Conservation (phyloP, 2,888 invertebrate species). For the Sussaba pulchella region DNA sequence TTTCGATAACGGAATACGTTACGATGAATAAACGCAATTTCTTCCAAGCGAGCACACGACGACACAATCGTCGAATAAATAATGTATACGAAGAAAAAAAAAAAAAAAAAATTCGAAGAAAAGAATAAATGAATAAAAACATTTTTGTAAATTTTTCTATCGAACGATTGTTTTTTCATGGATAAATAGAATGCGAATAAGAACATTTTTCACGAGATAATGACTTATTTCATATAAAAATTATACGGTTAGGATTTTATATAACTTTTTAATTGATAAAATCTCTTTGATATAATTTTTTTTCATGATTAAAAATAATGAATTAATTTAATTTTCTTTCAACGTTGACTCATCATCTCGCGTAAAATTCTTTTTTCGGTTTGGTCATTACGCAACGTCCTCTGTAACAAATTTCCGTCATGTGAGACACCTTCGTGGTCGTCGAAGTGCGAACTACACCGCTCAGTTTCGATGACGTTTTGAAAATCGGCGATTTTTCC, state of each 20-base stretch:
- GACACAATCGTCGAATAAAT: conserved; percentile 58
- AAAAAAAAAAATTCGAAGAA: conserved; percentile 15
- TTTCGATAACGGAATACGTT: conserved; percentile 54
- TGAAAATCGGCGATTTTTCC: conserved; percentile 59
- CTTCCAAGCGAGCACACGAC: background rate
- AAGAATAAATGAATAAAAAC: conserved; percentile 12
- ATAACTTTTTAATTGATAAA: background rate
- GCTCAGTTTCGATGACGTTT: conserved; percentile 79
- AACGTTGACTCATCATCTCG: conserved; percentile 73
- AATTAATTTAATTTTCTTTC: background rate
- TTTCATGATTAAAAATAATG: too few species aligned
- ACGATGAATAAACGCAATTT: conserved; percentile 51
- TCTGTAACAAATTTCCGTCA: conserved; percentile 95
- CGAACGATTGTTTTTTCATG: background rate
- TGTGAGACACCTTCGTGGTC: conserved; percentile 92
- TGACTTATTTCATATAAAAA: conserved; percentile 3
- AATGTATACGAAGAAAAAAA: conserved; percentile 47
- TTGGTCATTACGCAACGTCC: conserved; percentile 91
- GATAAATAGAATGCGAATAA: conserved; percentile 14
- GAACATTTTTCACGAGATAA: background rate
- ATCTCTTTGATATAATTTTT: background rate
- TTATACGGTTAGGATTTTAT: background rate
- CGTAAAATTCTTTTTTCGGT: conserved; percentile 77
- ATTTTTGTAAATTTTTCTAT: background rate
- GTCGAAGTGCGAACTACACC: conserved; percentile 90